Evolutionary conservation across 2,888 invertebrate species (phyloP).

Genomic region (Euproctis similis): DNA sequence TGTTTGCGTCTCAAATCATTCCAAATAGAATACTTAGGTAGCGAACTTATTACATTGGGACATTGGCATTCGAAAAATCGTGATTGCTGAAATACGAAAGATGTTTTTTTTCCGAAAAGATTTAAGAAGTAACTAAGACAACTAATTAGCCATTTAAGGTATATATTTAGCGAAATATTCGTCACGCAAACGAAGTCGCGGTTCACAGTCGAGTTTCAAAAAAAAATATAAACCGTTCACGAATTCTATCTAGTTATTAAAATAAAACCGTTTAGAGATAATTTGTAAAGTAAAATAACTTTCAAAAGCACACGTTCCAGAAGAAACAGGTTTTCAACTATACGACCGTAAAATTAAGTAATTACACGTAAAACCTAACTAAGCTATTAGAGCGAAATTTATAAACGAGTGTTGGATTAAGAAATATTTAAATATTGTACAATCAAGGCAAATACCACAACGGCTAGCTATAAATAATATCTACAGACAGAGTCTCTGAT

Average conservation of each 20-base stretch:
- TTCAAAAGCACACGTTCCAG: conserved; percentile 4
- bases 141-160: no score
- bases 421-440: conserved; percentile 3
- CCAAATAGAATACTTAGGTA: no score
- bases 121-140: no score
- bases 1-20: no score
- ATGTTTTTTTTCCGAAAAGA: no score
- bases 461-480: no score
- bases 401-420: conserved; percentile 7
- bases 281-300: conserved; percentile 4
- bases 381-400: conserved; percentile 11
- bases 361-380: conserved; percentile 8
- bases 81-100: no score
- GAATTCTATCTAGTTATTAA: neutral
- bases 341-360: conserved; percentile 10
- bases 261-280: conserved; percentile 2
- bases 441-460: conserved; percentile 2
- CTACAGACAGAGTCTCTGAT: no score
- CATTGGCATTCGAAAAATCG: no score
- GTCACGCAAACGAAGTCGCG: no score
- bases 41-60: no score
- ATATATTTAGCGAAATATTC: no score
- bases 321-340: conserved; percentile 2
- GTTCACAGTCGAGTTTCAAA: neutral
- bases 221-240: neutral